Base-by-base conservation (phyloP, 2,888 invertebrate genomes). In the Zaprionus obscuricornis region DNA sequence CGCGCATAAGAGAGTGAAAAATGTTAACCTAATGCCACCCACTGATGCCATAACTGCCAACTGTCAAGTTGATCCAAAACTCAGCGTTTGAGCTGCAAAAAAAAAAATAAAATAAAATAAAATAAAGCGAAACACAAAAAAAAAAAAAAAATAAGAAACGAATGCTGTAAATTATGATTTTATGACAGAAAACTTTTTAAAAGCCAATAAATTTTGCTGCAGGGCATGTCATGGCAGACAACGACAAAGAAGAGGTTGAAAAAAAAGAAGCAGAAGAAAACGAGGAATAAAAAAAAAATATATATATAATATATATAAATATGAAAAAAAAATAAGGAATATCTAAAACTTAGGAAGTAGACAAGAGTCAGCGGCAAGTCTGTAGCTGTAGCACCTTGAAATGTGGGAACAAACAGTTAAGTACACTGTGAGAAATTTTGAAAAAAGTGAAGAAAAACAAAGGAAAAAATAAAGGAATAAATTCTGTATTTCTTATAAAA, bases 91-190 rank as follows among this genome's bases (percentile, higher is more conserved):
- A n/a, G n/a, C n/a, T n/a, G n/a, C n/a, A n/a, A n/a, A n/a, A n/a
- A n/a, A n/a, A n/a, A n/a, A n/a, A n/a, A n/a, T n/a, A n/a, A n/a
- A n/a, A n/a, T n/a, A n/a, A n/a, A n/a, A n/a, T n/a, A n/a, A n/a
- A n/a, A n/a, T n/a, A n/a, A n/a, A n/a, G n/a, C n/a, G n/a, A n/a
- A n/a, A n/a, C n/a, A n/a, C n/a, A n/a, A n/a, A n/a, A n/a, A n/a
- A n/a, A n/a, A n/a, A n/a, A n/a, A n/a, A n/a, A n/a, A n/a, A n/a
- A n/a, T n/a, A n/a, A 42, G 36, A 75, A 76, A 51, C 71, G 84
- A 84, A 84, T 84, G 81, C 84, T 84, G 84, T 79, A 79, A 79
- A 79, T 79, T 84, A 79, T 79, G 58, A 81, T 66, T 84, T 83
- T 71, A 83, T 76, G 78, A 66, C 81, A 76, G 66, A 68, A 76